Evolutionary conservation across 1,140 invertebrate species (phyloP), one percentile per base, ranked within the genome.

Genomic region (Drosophila elegans): DNA sequence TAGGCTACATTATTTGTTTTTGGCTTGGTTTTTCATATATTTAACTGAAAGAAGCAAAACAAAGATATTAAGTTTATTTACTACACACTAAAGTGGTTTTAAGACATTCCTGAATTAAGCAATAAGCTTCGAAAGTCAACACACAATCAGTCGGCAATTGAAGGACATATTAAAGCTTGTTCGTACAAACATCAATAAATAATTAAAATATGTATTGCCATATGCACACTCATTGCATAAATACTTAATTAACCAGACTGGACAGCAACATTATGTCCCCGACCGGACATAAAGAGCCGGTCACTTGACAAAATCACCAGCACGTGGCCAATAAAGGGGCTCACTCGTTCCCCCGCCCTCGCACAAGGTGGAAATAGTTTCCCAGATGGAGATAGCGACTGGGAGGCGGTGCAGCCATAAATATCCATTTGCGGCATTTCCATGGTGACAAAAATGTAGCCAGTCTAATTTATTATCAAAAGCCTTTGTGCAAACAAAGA

Each of bases 351-450:
- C 34, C 16, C 16, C 1, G 16, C 16, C 16, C 16, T 21, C n/a
- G 11, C 12, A 21, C 12, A 10, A 32, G 38, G 38, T 53, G 32
- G n/a, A 12, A 64, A 41, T 67, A 67, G 60, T 41, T 67, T n/a
- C 3, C 38, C 59, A 13, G 29, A 16, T 34, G 25, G 36, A 39
- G 36, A 63, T 39, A 44, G 53, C 11, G n/a, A 46, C 41, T 2
- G 13, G n/a, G 25, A 42, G 54, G 41, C 27, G 25, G 16, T 21
- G 12, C 34, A 69, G 60, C 79, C 83, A 83, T 86, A 86, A 86
- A 86, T 86, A 88, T 89, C 59, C 71, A 86, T 86, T 86, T 83
- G 78, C 69, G 67, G 67, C 72, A 83, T 89, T 79, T 86, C 83
- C 84, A 62, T 77, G 84, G 79, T 89, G 83, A 86, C 83, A 86